Evolutionary conservation across 2,797 vertebrate genomes (phyloP).

Genomic region (Phoxinus dragarum): DNA sequence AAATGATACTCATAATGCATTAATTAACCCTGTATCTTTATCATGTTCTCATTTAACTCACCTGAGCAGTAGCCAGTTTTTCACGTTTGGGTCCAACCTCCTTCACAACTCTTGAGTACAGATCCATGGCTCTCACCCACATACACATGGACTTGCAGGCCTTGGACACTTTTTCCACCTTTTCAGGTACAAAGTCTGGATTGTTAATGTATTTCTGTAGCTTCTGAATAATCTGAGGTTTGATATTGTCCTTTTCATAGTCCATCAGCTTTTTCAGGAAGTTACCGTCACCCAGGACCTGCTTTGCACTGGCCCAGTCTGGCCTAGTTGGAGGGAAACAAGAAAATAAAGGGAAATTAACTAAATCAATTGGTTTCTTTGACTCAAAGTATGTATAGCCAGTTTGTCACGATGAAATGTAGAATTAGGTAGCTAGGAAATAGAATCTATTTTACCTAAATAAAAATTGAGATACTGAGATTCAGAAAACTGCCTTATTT

Average conservation of each 20-base stretch:
- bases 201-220: constrained; percentile 86
- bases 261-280: constrained; percentile 84
- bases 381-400: background rate
- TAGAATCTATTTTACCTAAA: background rate
- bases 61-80: constrained; percentile 83
- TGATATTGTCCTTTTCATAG: constrained; percentile 88
- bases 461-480: too few species aligned
- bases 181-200: constrained; percentile 85
- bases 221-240: constrained; percentile 79
- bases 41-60: constrained; percentile 53
- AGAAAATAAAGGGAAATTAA: background rate
- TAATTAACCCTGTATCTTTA: background rate
- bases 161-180: constrained; percentile 87
- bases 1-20: background rate
- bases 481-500: background rate
- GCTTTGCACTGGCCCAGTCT: constrained; percentile 85
- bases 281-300: constrained; percentile 83
- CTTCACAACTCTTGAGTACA: constrained; percentile 84
- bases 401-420: background rate
- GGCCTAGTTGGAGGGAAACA: constrained; percentile 69
- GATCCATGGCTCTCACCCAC: constrained; percentile 87
- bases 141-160: constrained; percentile 89
- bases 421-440: background rate
- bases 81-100: constrained; percentile 84
- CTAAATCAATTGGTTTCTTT: background rate